These are phyloP conservation scores for Sitobion miscanthi DNA, from an alignment of 1,140 invertebrate species.

Conservation along the genomic window DNA sequence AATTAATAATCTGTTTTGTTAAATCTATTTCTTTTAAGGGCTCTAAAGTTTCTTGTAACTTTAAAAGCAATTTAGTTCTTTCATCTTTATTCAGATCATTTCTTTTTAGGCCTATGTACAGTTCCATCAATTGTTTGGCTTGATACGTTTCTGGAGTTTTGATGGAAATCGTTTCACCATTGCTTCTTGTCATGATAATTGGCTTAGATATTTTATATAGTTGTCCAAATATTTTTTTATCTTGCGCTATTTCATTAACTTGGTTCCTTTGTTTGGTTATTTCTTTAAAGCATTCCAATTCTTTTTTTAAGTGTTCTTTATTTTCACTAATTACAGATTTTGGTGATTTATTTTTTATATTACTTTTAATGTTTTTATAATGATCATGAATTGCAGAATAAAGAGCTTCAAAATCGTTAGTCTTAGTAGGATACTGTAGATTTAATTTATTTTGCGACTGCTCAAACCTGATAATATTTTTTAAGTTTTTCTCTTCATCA, in stretches of 20 bases:
- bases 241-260: conserved; percentile 2
- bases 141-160: conserved; percentile 72
- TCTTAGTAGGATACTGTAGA: conserved; percentile 9
- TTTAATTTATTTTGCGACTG: neutral
- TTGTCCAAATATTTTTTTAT: conserved; percentile 23
- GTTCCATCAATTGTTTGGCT: conserved; percentile 68
- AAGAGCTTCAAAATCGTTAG: conserved; percentile 40
- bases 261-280: conserved; percentile 17
- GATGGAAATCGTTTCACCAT: conserved; percentile 68
- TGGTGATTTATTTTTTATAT: neutral
- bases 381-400: conserved; percentile 24
- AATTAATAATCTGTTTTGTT: conserved; percentile 66
- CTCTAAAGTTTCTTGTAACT: conserved; percentile 67
- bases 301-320: neutral
- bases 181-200: conserved; percentile 68
- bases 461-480: neutral
- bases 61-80: conserved; percentile 68
- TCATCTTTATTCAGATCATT: conserved; percentile 65
- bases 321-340: neutral
- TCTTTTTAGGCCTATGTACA: conserved; percentile 68
- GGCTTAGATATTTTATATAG: conserved; percentile 70
- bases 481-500: neutral
- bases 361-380: conserved; percentile 20
- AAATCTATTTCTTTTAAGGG: conserved; percentile 64
- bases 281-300: conserved; percentile 40